phyloP scores from a whole-genome alignment of 2,888 invertebrate species.

The Lottia scabra region DNA sequence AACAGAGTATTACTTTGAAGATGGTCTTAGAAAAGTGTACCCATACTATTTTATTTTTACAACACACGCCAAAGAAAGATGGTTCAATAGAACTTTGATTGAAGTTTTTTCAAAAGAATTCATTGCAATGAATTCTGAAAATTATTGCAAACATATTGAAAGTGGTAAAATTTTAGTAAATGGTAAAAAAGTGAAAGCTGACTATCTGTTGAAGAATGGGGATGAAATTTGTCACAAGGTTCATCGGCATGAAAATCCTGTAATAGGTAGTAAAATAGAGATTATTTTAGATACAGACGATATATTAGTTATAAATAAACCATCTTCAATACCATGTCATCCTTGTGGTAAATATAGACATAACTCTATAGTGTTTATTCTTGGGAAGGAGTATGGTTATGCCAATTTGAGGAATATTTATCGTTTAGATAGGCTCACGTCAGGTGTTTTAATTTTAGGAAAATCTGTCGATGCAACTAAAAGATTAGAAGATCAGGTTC shows the following conservation, averaged over 20 bases:
- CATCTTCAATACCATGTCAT: slow-evolving; percentile 99
- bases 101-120: slow-evolving; percentile 95
- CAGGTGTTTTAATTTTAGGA: slow-evolving; percentile 92
- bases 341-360: slow-evolving; percentile 98
- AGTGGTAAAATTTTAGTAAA: slow-evolving; percentile 54
- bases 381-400: slow-evolving; percentile 95
- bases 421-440: slow-evolving; percentile 95
- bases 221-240: slow-evolving; percentile 90
- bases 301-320: slow-evolving; percentile 99
- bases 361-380: slow-evolving; percentile 95
- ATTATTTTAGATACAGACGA: slow-evolving; percentile 98
- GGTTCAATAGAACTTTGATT: slow-evolving; percentile 88
- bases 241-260: slow-evolving; percentile 96
- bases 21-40: slow-evolving; percentile 91
- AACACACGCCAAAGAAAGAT: slow-evolving; percentile 94
- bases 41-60: slow-evolving; percentile 97
- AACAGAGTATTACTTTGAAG: slow-evolving; percentile 34
- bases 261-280: slow-evolving; percentile 90
- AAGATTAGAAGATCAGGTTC: slow-evolving; percentile 95
- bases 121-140: slow-evolving; percentile 73
- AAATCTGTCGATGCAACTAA: slow-evolving; percentile 92
- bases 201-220: slow-evolving; percentile 92
- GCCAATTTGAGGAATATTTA: slow-evolving; percentile 94
- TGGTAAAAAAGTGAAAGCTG: slow-evolving; percentile 84
- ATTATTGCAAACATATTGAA: slow-evolving; percentile 69